Percentiles rank a stretch among this genome's conserved stretches.
These are phyloP conservation scores for Gavia stellata DNA, from an alignment of 2,113 vertebrate species.

Conservation along the genomic window DNA sequence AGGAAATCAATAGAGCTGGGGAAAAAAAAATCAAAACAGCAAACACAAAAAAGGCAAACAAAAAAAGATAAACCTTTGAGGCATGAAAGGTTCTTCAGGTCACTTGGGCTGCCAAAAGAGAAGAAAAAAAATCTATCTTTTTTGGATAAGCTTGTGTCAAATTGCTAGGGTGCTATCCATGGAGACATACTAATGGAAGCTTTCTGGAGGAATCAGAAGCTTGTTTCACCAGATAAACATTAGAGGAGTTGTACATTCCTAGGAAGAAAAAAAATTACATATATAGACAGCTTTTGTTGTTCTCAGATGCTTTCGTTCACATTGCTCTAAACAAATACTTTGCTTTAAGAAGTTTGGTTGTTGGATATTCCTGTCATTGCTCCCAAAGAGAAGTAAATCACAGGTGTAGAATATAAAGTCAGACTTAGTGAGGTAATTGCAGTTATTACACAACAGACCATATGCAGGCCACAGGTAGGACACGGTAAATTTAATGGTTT, in stretches of 20 bases:
- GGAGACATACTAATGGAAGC: background rate
- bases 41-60: background rate
- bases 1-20: background rate
- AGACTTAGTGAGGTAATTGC: background rate
- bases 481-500: background rate
- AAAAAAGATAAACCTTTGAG: background rate
- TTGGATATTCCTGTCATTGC: background rate
- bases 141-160: background rate
- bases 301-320: background rate
- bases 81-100: background rate
- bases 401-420: background rate
- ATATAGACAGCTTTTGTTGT: background rate
- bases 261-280: background rate
- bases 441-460: background rate
- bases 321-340: background rate
- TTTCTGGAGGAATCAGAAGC: background rate
- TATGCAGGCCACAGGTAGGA: background rate
- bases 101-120: background rate
- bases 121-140: background rate
- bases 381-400: background rate
- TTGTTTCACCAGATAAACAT: background rate
- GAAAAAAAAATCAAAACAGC: accelerated
- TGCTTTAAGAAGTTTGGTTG: background rate
- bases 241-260: background rate
- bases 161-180: background rate